Base-by-base conservation (phyloP, 1,140 invertebrate genomes). In the Helicoverpa armigera region DNA sequence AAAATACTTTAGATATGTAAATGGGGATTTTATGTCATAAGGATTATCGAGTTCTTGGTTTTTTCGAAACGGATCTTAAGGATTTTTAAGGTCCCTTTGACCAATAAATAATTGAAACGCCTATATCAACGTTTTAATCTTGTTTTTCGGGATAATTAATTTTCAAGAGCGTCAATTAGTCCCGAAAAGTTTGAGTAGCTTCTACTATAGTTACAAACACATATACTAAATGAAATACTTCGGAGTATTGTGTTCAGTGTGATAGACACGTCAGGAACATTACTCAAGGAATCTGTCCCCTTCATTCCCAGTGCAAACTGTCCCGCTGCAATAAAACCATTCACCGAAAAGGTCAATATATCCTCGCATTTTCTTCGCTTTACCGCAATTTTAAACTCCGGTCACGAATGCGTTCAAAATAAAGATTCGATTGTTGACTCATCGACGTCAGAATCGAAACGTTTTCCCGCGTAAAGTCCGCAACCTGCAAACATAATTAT, bases 381-480 rank as follows among this genome's bases (percentile, higher is more conserved):
- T 31, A 35, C 43, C 35, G 14, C 14, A 75, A n/a, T 75, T 75
- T 61, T 5, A 51, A 60, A 75, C 58, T 82, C 86, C 31, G 88
- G 85, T 89, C 89, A 88, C 89, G 89, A 88, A 85, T 89, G 85
- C 87, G 86, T 85, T 87, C 83, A 78, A 77, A 85, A 86, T 81
- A 83, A 84, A 85, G 84, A 86, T 87, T 87, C 84, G 86, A 85
- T 70, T 78, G 87, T 89, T 91, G 90, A 90, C 87, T 91, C 89
- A 90, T 86, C 84, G 86, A 76, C 87, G 83, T 87, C 86, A 88
- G 84, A 89, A 88, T 88, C 88, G 79, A 83, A 89, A 89, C 86
- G 86, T 88, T 91, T 91, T 92, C 91, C 90, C 89, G 90, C 91
- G 88, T 79, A 88, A 88, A 90, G 79, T 87, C 82, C 85, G 79